Base-by-base conservation (phyloP, 2,113 vertebrate species). In the Osmerus mordax region DNA sequence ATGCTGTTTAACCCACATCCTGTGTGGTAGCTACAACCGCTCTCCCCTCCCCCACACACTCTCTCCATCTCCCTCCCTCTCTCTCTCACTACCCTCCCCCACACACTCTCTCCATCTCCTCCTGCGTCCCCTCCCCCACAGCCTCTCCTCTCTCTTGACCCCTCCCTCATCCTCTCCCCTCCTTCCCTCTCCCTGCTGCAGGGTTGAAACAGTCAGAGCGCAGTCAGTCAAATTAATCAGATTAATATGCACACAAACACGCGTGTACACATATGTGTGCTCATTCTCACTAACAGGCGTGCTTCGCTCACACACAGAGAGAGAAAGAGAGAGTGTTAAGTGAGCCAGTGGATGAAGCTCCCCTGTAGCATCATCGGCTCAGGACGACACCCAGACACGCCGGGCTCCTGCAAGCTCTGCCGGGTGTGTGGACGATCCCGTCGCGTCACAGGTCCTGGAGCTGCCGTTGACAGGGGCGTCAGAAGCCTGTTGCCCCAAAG, bases 181-280 rank as follows among this genome's bases (percentile, higher is more conserved):
- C 68, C 51, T 67, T 69, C 19, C 13, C 32, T 62, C 51, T 59
- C 56, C 16, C n/a, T 13, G 62, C 28, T 19, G 13, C 15, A 21
- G 72, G 66, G 65, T 51, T 32, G 14, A 14, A 53, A n/a, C 54
- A 67, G 47, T 32, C 25, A 54, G 58, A 67, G 60, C 69, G 72
- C 77, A 78, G 73, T 66, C 74, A 62, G 32, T 73, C 72, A 79
- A 77, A 81, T 78, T 62, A 81, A 78, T 79, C 69, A 70, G 18
- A 79, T 69, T 66, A 78, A 72, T 71, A 77, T 70, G 69, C 52
- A 64, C 52, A 58, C n/a, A 60, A 62, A 60, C 73, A 69, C 66
- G 32, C n/a, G 11, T 25, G 28, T 47, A 28, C 69, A 62, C 59
- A 62, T 55, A 58, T 25, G 25, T 55, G 29, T 28, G n/a, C 67